Percentiles rank a stretch among this genome's conserved stretches.
These are phyloP conservation scores for Malurus elegans DNA, from an alignment of 2,113 vertebrate species.

Conservation along the genomic window DNA sequence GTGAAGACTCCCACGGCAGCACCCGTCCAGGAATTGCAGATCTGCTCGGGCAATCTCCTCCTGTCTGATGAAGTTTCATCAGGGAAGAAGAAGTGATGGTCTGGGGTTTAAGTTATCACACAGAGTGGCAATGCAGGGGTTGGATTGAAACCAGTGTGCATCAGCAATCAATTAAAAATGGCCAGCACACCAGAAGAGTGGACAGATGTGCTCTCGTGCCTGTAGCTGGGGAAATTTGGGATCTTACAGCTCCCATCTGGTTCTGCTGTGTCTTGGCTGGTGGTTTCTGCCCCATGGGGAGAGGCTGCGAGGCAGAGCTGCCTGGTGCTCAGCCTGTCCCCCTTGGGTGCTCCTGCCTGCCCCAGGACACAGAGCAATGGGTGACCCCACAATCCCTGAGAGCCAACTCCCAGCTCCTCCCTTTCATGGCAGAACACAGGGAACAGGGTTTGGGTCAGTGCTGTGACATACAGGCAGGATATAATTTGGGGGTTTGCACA, in stretches of 20 bases:
- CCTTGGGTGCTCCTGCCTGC: neutral
- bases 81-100: neutral
- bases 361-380: neutral
- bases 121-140: neutral
- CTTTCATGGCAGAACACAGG: accelerated
- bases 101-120: neutral
- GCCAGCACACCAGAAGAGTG: neutral
- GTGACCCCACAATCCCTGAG: neutral
- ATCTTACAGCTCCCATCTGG: neutral
- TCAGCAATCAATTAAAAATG: neutral
- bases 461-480: neutral
- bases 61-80: neutral
- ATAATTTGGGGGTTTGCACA: neutral
- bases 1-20: constrained; percentile 37
- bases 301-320: neutral
- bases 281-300: neutral
- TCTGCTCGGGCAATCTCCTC: neutral
- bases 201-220: neutral
- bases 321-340: neutral
- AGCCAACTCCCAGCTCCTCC: neutral
- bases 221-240: neutral
- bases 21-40: neutral
- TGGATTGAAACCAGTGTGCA: neutral
- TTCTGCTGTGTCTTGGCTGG: neutral
- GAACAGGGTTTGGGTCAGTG: neutral